phyloP scores from a whole-genome alignment of 2,888 invertebrate species.

The Andrena trimmerana region DNA sequence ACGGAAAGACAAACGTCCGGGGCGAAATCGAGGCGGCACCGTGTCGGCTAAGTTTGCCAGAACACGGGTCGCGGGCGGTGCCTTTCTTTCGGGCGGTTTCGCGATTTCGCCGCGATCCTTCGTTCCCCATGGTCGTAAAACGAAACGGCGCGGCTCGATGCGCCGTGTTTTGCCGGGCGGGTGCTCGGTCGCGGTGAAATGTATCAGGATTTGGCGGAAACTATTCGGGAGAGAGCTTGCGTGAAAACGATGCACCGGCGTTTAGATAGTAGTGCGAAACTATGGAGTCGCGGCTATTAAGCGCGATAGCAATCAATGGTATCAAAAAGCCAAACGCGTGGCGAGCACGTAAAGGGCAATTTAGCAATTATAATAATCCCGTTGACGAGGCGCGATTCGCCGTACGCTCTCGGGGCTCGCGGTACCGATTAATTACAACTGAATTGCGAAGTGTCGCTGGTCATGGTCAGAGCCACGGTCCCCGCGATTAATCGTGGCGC shows the following conservation, averaged over 20 bases:
- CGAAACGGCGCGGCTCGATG: constrained; percentile 6
- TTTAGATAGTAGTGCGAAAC: background rate
- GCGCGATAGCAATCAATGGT: constrained; percentile 1
- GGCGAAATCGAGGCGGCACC: constrained; percentile 3
- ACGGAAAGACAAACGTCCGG: constrained; percentile 12
- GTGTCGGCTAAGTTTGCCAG: constrained; percentile 1
- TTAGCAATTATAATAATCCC: constrained; percentile 58
- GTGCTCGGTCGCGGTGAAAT: background rate
- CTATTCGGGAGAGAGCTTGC: background rate
- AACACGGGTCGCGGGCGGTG: background rate
- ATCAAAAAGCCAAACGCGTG: constrained; percentile 12
- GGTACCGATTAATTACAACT: constrained; percentile 55
- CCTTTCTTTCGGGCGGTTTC: constrained; percentile 9
- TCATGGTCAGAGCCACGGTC: constrained; percentile 25
- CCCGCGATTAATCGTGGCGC: constrained; percentile 55
- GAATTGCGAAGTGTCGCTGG: constrained; percentile 53
- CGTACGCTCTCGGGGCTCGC: constrained; percentile 6
- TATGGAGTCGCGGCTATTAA: background rate
- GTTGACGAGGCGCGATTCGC: constrained; percentile 24
- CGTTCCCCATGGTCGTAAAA: constrained; percentile 5
- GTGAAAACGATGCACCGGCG: background rate
- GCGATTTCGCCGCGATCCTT: background rate
- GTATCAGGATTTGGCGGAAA: background rate
- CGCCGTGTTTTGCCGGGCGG: background rate
- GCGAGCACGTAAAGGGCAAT: constrained; percentile 35